Percentiles rank a stretch among this genome's conserved stretches.
Evolutionary conservation across 2,113 vertebrate genomes (phyloP).

Genomic region (Prunella himalayana): DNA sequence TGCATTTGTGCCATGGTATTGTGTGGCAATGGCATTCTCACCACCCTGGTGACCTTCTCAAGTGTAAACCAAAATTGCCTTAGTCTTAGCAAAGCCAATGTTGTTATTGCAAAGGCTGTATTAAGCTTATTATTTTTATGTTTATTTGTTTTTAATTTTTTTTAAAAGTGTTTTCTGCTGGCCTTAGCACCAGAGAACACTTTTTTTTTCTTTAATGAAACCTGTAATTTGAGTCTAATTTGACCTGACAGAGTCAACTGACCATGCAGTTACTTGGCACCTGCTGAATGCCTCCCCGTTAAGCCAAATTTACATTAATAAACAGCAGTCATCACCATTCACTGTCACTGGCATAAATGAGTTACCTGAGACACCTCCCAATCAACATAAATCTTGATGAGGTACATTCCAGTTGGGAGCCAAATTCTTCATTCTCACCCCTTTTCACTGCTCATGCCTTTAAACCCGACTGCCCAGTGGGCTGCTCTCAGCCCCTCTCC

Average conservation of each 20-base stretch:
- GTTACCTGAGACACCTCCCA: constrained; percentile 32
- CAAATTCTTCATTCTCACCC: not conserved
- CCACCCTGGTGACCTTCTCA: not conserved
- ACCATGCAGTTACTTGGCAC: constrained; percentile 58
- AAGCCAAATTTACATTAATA: constrained; percentile 55
- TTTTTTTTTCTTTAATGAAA: not conserved
- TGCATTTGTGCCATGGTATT: not conserved
- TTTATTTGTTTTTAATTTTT: not conserved
- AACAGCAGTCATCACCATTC: constrained; percentile 44
- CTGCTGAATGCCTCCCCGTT: constrained; percentile 45
- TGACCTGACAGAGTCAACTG: constrained; percentile 64
- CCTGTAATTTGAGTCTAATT: constrained; percentile 56
- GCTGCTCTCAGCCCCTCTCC: accelerated
- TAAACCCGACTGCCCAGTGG: not conserved
- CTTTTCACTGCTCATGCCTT: not conserved
- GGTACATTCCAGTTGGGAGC: not conserved
- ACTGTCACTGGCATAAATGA: constrained; percentile 7
- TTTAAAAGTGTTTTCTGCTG: not conserved
- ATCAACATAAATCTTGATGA: not conserved
- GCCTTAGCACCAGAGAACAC: not conserved
- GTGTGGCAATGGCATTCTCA: not conserved
- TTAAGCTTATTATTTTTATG: not conserved
- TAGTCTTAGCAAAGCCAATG: not conserved
- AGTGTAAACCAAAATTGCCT: not conserved
- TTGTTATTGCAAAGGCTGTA: not conserved